Percentiles rank a stretch among this genome's conserved stretches.
Evolutionary conservation across 2,797 vertebrate genomes (phyloP).

Genomic region (Hoplostethus atlanticus): DNA sequence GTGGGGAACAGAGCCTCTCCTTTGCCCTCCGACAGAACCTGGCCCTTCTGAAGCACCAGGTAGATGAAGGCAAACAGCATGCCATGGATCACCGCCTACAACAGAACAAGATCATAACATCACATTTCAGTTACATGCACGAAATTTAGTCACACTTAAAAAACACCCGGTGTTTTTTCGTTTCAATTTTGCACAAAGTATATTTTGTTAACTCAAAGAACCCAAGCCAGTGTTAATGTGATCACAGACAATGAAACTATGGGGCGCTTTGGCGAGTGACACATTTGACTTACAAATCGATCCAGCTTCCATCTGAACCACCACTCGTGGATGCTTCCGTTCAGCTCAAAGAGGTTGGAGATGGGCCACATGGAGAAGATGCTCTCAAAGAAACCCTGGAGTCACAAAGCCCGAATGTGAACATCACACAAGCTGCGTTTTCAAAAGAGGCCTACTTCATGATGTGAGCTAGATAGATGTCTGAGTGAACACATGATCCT

Average conservation of each 20-base stretch:
- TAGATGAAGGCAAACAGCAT: conserved; percentile 97
- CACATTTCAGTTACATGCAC: not conserved
- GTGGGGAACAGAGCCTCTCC: conserved; percentile 93
- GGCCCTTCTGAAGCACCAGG: conserved; percentile 92
- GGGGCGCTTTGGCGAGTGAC: not conserved
- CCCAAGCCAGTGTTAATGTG: not conserved
- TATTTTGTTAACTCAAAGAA: not conserved
- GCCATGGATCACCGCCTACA: conserved; percentile 94
- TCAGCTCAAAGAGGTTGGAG: conserved; percentile 93
- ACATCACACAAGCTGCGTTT: not conserved
- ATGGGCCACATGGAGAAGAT: conserved; percentile 96
- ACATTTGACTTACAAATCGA: conserved; percentile 91
- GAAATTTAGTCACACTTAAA: not conserved
- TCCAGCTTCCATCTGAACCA: conserved; percentile 99
- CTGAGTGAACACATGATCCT: too few species aligned
- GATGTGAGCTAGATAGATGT: too few species aligned
- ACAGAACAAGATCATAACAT: conserved; percentile 2
- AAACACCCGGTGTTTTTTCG: not conserved
- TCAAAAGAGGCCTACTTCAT: too few species aligned
- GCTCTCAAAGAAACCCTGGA: conserved; percentile 92
- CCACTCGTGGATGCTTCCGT: conserved; percentile 96
- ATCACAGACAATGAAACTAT: not conserved
- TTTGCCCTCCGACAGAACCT: conserved; percentile 93
- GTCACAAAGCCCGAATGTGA: conserved; percentile 23
- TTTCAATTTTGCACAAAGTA: not conserved